phyloP scores from a whole-genome alignment of 2,888 invertebrate species.

The Opisthograptis luteolata region DNA sequence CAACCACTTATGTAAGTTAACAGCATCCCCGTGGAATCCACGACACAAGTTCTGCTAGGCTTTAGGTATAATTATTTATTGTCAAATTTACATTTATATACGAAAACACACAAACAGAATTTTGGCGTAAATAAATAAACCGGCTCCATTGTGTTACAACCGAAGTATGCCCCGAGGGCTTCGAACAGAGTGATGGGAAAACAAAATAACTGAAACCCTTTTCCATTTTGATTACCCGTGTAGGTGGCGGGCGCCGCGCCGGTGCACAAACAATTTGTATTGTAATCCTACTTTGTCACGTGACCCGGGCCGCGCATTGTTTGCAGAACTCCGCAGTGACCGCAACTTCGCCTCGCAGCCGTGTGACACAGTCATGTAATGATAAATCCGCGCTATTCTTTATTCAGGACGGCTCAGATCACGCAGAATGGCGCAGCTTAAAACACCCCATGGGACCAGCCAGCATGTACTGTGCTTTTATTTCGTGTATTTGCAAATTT shows the following conservation, averaged over 20 bases:
- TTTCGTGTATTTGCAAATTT: slow-evolving; percentile 41
- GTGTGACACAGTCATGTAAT: not conserved
- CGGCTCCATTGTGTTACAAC: slow-evolving; percentile 5
- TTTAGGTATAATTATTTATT: no score
- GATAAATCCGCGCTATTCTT: slow-evolving; percentile 21
- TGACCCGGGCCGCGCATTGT: not conserved
- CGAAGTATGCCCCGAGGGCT: slow-evolving; percentile 1
- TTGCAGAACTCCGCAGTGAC: not conserved
- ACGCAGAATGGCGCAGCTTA: slow-evolving; percentile 29
- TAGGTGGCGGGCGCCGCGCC: not conserved
- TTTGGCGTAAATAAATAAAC: slow-evolving; percentile 14
- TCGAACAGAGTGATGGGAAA: slow-evolving; percentile 4
- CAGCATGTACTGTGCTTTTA: slow-evolving; percentile 34
- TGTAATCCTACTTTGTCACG: slow-evolving; percentile 10
- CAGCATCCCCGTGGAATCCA: not conserved
- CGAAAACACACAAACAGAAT: no score
- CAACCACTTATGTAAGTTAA: not conserved
- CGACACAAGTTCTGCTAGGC: no score
- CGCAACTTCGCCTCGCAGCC: slow-evolving; percentile 1
- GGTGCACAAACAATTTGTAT: slow-evolving; percentile 17
- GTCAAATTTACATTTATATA: no score
- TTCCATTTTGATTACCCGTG: slow-evolving; percentile 19
- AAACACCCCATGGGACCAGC: slow-evolving; percentile 19
- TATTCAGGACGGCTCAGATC: slow-evolving; percentile 36
- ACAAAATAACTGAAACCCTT: slow-evolving; percentile 17